phyloP scores from a whole-genome alignment of 2,113 vertebrate genomes.

The Cololabis saira region DNA sequence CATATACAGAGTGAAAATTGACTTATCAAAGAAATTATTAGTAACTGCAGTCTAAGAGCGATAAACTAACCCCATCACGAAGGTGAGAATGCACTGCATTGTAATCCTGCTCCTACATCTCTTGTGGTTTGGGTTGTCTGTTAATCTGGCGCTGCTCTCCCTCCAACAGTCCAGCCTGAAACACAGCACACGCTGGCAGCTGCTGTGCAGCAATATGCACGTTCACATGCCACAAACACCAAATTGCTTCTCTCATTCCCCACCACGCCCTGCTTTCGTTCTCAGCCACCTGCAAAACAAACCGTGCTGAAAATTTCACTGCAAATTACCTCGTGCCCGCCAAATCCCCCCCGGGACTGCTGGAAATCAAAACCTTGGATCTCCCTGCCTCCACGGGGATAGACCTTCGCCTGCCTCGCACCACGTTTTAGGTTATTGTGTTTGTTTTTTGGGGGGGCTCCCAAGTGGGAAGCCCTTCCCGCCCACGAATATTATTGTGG shows the following conservation, averaged over 20 bases:
- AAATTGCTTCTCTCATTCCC: conserved; percentile 82
- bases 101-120: too few species aligned
- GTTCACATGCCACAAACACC: conserved; percentile 78
- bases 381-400: conserved; percentile 63
- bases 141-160: conserved; percentile 15
- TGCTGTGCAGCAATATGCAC: conserved; percentile 74
- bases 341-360: conserved; percentile 74
- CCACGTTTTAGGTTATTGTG: conserved; percentile 4
- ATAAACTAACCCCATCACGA: too few species aligned
- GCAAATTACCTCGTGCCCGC: conserved; percentile 83
- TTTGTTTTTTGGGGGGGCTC: too few species aligned
- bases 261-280: conserved; percentile 76
- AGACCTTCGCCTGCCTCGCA: conserved; percentile 32
- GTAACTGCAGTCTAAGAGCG: too few species aligned
- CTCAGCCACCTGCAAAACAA: conserved; percentile 84
- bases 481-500: too few species aligned
- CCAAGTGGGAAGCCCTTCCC: too few species aligned
- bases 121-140: not conserved
- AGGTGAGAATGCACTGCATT: too few species aligned
- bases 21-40: too few species aligned
- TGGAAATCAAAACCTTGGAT: conserved; percentile 73
- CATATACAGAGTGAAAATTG: too few species aligned
- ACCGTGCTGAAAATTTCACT: conserved; percentile 83
- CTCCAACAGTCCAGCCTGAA: conserved; percentile 37
- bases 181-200: conserved; percentile 46